These are phyloP conservation scores for Aphelocoma californica DNA, from an alignment of 2,797 vertebrate species.

Conservation along the genomic window DNA sequence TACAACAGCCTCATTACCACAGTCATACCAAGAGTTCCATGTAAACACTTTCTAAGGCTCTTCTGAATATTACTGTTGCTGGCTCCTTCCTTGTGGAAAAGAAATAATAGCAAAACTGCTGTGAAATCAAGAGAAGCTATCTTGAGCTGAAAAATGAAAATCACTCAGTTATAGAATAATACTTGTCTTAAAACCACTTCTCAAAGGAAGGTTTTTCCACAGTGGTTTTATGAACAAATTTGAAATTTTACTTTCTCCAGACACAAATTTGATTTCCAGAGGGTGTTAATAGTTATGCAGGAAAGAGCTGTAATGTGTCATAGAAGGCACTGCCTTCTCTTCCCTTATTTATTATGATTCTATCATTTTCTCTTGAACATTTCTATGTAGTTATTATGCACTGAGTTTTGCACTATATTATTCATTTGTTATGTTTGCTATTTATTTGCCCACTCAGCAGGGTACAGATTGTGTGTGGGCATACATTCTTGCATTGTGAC, in stretches of 20 bases:
- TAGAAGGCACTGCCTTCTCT: neutral
- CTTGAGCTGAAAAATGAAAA: neutral
- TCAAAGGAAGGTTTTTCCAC: neutral
- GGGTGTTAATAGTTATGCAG: neutral
- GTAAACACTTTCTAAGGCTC: neutral
- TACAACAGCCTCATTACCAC: neutral
- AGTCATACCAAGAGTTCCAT: neutral
- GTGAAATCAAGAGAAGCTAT: neutral
- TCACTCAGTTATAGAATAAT: neutral
- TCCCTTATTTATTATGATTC: neutral
- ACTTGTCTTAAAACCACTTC: neutral
- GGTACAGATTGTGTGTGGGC: conserved; percentile 4
- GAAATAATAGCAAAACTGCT: neutral
- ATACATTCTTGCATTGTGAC: neutral
- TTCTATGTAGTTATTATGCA: neutral
- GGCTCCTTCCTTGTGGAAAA: neutral
- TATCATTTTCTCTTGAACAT: neutral
- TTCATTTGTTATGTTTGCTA: neutral
- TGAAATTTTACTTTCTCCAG: neutral
- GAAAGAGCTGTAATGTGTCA: neutral
- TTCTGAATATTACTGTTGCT: neutral
- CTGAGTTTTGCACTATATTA: neutral
- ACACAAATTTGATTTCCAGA: neutral
- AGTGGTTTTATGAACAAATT: neutral
- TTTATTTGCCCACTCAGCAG: neutral